Base-by-base conservation (phyloP, 2,888 invertebrate species). In the Calameuta filiformis region DNA sequence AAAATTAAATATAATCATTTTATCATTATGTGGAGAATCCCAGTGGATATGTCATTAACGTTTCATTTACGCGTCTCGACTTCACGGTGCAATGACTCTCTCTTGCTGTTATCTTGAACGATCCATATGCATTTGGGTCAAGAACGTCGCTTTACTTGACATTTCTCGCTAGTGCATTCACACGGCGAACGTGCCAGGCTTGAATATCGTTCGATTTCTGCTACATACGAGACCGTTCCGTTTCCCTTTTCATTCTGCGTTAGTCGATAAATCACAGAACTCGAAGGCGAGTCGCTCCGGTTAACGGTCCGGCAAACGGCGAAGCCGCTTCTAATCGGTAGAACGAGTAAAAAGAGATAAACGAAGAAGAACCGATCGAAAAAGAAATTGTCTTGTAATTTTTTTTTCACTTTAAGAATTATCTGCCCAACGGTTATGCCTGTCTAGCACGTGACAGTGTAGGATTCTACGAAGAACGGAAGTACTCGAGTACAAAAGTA, bases 101-200 rank as follows among this genome's bases (percentile, higher is more conserved):
- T 74, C 76, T 68, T 69, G 37, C 69, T 71, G 31, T 35, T 78
- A 80, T 81, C 81, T 79, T 73, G 78, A 77, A 80, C 76, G 76
- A 80, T 83, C 78, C 82, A 77, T 73, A 87, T 88, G 87, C 82
- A 88, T 87, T 85, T 86, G 81, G 88, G 88, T 89, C 88, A 89
- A 89, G 89, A 89, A 88, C 89, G 82, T 84, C 79, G 84, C 81
- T 56, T 56, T 56, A 23, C 56, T 56, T 56, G 56, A 56, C 56
- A 56, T 56, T 56, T 56, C 56, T 56, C 23, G 23, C 56, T 23
- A 23, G 56, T 56, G 9, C 23, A 23, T 56, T 56, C 56, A 56
- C 23, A 23, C 56, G 56, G 56, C 56, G 56, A 56, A 56, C 56
- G 56, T 56, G 56, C 56, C 2, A 56, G 9, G 56, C 23, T 56